phyloP scores from a whole-genome alignment of 2,888 invertebrate genomes.

The Amphipyra berbera region DNA sequence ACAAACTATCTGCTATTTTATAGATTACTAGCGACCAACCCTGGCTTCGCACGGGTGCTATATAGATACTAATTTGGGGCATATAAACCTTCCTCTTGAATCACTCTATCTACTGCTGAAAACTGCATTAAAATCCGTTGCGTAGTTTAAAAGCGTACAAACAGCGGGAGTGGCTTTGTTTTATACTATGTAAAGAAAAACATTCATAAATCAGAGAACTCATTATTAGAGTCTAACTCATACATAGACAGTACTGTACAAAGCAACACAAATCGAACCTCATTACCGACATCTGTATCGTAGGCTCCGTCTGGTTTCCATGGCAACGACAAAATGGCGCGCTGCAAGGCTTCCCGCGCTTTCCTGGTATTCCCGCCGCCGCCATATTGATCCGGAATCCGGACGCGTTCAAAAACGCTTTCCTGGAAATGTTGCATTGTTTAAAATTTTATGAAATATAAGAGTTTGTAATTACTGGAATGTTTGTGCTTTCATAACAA shows the following conservation, averaged over 20 bases:
- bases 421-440: conserved; percentile 28
- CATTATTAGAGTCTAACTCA: conserved; percentile 7
- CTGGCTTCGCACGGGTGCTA: no score
- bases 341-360: conserved; percentile 73
- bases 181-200: no score
- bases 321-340: conserved; percentile 74
- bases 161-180: no score
- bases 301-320: conserved; percentile 61
- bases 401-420: conserved; percentile 64
- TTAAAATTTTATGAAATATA: conserved; percentile 23
- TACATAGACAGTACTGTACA: conserved; percentile 11
- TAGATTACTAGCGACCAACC: no score
- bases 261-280: conserved; percentile 27
- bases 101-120: no score
- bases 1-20: no score
- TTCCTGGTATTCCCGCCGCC: conserved; percentile 67
- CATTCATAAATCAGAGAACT: conserved; percentile 5
- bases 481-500: conserved; percentile 16
- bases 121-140: no score
- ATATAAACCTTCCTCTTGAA: no score
- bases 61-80: no score
- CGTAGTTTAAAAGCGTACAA: no score
- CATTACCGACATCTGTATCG: conserved; percentile 28
- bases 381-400: conserved; percentile 71
- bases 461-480: conserved; percentile 23